Evolutionary conservation across 2,797 vertebrate species (phyloP), one percentile per base, ranked within the genome.

Genomic region (Gadopsis bispinosus): DNA sequence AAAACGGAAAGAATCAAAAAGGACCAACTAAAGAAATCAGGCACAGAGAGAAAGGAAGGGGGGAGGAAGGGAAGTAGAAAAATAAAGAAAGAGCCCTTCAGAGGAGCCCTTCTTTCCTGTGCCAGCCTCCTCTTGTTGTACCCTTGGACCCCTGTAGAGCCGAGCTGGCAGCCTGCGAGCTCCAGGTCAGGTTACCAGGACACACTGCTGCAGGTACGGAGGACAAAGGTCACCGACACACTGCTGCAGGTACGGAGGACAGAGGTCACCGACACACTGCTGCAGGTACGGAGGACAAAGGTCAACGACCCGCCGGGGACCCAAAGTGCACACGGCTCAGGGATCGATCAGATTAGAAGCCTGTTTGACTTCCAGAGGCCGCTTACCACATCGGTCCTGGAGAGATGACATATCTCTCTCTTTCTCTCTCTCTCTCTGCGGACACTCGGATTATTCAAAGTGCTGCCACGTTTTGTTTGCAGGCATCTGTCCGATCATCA

Each of bases 111-210:
- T 60, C 67, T 43, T 51, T 5, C 31, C 60, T 73, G 41, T 17
- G 16, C 33, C 79, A 51, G 72, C 68, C 71, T n/a, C 51, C 54
- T 55, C 72, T 22, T 37, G 47, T 13, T 56, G 68, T 54, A 53
- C 63, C 33, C 64, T 13, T 60, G 75, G 68, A 62, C 50, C 19
- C 26, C n/a, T 51, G 72, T 29, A 16, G 61, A 8, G 72, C 60
- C 0, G 11, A 26, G 80, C 74, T 78, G 81, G 84, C 84, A 73
- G 76, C 54, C 75, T 60, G 68, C 6, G 50, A 77, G 70, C 61
- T 48, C 0, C 76, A 69, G 87, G 62, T 89, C 89, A 88, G 70
- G 81, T 88, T 81, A 81, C 80, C 75, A 50, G 69, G 66, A 68
- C 81, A 76, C 76, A 69, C 74, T 19, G 1, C 37, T 39, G 37